These are phyloP conservation scores for Fissipunctia ypsillon DNA, from an alignment of 2,888 invertebrate genomes.

Conservation along the genomic window DNA sequence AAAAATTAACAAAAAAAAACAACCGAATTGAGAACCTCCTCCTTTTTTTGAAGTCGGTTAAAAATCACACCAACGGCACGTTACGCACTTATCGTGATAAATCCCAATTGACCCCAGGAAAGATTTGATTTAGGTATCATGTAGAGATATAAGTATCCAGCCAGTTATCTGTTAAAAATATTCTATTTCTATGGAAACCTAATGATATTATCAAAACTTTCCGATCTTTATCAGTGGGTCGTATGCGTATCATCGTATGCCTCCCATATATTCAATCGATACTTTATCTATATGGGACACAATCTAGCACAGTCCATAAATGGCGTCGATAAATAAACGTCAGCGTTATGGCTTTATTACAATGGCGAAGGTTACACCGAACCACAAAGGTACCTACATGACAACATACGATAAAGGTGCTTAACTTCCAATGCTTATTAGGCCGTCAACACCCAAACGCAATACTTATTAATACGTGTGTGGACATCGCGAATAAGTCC, in stretches of 20 bases:
- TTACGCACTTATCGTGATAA: constrained; percentile 9
- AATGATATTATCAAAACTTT: constrained; percentile 1
- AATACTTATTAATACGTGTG: neutral
- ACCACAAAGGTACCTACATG: constrained; percentile 14
- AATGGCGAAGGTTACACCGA: constrained; percentile 45
- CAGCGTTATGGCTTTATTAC: constrained; percentile 37
- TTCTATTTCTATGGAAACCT: neutral
- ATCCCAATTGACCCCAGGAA: neutral
- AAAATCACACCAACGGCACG: neutral
- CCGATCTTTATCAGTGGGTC: constrained; percentile 10
- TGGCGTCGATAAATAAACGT: constrained; percentile 36
- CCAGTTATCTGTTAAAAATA: neutral
- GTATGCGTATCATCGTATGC: neutral
- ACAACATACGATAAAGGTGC: constrained; percentile 16
- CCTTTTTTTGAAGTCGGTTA: no score
- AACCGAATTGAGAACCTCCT: no score
- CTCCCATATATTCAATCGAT: neutral
- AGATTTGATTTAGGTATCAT: constrained; percentile 18
- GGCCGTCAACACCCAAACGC: neutral
- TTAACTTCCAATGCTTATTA: neutral
- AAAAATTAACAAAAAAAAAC: no score
- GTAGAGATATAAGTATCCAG: neutral
- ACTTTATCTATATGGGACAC: constrained; percentile 49
- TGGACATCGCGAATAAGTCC: neutral
- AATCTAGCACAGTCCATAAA: constrained; percentile 29